Evolutionary conservation across 2,888 invertebrate genomes (phyloP).

Genomic region (Gandaritis pyraliata): DNA sequence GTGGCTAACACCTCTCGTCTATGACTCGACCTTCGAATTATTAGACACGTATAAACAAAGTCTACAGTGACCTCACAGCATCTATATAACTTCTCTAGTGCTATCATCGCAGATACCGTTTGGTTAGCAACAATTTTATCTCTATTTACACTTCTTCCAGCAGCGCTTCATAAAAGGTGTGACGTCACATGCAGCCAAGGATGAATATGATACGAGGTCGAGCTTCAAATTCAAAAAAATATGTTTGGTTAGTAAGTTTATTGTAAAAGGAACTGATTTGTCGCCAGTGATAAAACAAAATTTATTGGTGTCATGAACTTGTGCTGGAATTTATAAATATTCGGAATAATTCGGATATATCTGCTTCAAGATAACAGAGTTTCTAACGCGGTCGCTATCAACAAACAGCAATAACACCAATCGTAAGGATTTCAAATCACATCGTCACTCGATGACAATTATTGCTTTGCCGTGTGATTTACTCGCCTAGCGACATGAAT

Average conservation of each 20-base stretch:
- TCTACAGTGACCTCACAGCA: constrained; percentile 9
- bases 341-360: constrained; percentile 5
- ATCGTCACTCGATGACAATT: constrained; percentile 29
- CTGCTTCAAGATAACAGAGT: constrained; percentile 12
- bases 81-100: constrained; percentile 5
- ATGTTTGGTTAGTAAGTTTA: not conserved
- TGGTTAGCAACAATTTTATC: constrained; percentile 15
- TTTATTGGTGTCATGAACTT: constrained; percentile 40
- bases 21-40: constrained; percentile 33
- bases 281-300: constrained; percentile 42
- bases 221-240: constrained; percentile 8
- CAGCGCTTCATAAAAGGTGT: constrained; percentile 4
- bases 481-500: constrained; percentile 24
- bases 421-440: constrained; percentile 13
- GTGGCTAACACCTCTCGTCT: constrained; percentile 46
- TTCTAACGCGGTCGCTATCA: not conserved
- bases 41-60: constrained; percentile 11
- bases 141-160: constrained; percentile 8
- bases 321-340: constrained; percentile 8
- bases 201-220: constrained; percentile 4
- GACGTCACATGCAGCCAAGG: constrained; percentile 6
- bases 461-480: constrained; percentile 33
- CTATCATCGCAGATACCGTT: constrained; percentile 1
- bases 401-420: not conserved
- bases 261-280: not conserved